phyloP scores from a whole-genome alignment of 2,888 invertebrate species.

The Cyclophora punctaria region DNA sequence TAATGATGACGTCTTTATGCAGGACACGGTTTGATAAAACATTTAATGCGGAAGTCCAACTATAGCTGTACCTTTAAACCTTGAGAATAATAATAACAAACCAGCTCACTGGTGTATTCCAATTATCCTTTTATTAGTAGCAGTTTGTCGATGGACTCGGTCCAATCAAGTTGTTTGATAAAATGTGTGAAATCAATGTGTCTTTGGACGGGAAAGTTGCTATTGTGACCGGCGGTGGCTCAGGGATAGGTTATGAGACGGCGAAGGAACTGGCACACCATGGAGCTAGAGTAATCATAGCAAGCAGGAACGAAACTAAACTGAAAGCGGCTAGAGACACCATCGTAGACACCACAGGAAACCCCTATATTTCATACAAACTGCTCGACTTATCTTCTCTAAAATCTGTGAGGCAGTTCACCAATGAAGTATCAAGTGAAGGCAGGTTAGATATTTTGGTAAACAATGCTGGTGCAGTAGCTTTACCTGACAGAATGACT shows the following conservation, averaged over 20 bases:
- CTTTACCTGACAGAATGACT: conserved; percentile 59
- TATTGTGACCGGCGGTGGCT: conserved; percentile 57
- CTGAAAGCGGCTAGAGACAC: conserved; percentile 44
- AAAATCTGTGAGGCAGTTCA: conserved; percentile 71
- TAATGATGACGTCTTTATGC: no score
- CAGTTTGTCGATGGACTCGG: conserved; percentile 10
- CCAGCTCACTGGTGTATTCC: conserved; percentile 7
- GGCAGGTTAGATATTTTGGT: conserved; percentile 65
- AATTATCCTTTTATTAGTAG: conserved; percentile 19
- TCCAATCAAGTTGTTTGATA: conserved; percentile 6
- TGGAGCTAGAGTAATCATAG: conserved; percentile 68
- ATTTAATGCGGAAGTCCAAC: conserved; percentile 15
- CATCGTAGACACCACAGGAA: conserved; percentile 46
- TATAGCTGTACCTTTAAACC: conserved; percentile 20
- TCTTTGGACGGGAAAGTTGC: conserved; percentile 52
- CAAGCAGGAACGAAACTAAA: conserved; percentile 66
- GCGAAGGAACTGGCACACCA: conserved; percentile 58
- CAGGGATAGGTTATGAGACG: conserved; percentile 60
- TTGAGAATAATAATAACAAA: conserved; percentile 21
- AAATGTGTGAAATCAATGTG: conserved; percentile 37
- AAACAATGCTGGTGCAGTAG: conserved; percentile 75
- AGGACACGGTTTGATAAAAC: not conserved
- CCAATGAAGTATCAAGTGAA: conserved; percentile 52
- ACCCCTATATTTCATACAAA: conserved; percentile 40
- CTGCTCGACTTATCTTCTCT: conserved; percentile 60